These are phyloP conservation scores for Drosophila miranda DNA, from an alignment of 1,140 invertebrate genomes.

Conservation along the genomic window DNA sequence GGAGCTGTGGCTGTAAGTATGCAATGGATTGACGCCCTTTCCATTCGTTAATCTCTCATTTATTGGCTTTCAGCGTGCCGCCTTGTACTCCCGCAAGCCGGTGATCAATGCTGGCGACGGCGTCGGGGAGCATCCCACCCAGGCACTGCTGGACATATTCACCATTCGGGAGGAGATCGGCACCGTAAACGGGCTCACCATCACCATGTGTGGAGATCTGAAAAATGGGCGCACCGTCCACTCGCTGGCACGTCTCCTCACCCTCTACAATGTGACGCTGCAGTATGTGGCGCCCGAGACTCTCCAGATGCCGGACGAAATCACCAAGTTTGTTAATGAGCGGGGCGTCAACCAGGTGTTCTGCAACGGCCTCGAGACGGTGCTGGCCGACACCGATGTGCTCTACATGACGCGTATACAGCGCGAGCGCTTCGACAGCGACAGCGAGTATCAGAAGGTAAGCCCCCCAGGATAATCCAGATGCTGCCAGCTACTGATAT, in stretches of 20 bases:
- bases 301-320: conserved; percentile 95
- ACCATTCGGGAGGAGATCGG: conserved; percentile 99
- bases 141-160: conserved; percentile 98
- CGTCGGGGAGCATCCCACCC: conserved; percentile 98
- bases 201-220: conserved; percentile 97
- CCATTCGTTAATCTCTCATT: no score
- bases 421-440: conserved; percentile 92
- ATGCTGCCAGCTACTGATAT: background rate
- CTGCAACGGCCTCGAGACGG: conserved; percentile 89
- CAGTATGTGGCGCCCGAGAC: conserved; percentile 94
- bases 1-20: conserved; percentile 93
- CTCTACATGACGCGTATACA: conserved; percentile 99
- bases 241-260: conserved; percentile 95
- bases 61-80: conserved; percentile 86
- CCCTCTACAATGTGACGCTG: conserved; percentile 94
- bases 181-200: conserved; percentile 97
- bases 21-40: background rate
- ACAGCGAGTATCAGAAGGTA: conserved; percentile 92
- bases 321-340: conserved; percentile 90
- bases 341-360: conserved; percentile 92
- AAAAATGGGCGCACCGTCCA: conserved; percentile 99
- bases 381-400: conserved; percentile 96
- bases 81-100: conserved; percentile 92
- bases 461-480: background rate
- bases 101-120: conserved; percentile 99